Evolutionary conservation across 1,140 invertebrate species (phyloP), one percentile per base, ranked within the genome.

Genomic region (Magallana ariakensis): DNA sequence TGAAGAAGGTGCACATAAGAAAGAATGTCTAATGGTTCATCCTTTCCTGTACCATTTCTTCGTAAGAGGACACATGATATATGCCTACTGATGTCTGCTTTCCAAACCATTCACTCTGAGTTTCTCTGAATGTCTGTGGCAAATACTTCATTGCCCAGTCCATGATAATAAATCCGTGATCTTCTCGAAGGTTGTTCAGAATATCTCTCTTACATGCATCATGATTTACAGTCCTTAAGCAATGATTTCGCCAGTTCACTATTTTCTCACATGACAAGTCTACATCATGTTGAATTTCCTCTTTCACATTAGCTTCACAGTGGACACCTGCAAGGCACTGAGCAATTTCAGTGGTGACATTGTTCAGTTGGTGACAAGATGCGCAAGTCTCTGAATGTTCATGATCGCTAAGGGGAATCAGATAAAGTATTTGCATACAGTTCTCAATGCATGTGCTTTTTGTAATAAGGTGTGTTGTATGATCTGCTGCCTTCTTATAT

Each of bases 211-310:
- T 55, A 26, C 33, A 46, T 10, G 46, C 10, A 33, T 87, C 86
- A 22, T 87, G 81, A 53, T 87, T 87, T 7, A 83, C 19, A 26
- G 81, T 75, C 75, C 86, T 62, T 13, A 87, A 6, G 22, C 82
- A 83, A n/a, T 87, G 86, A 15, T 33, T 13, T 56, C 53, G 46
- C 19, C 55, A 83, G 53, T 83, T 55, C 56, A 54, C 22, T 33
- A 83, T 54, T 83, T 55, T 83, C 33, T 57, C 55, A 54, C 55
- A 57, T 13, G 81, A 83, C 56, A 56, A 26, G 13, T 83, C 81
- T 26, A 83, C 53, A 33, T 33, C 33, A 19, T 83, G 81, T 13
- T 19, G 81, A 57, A 83, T 54, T 15, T 13, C 19, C 19, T 83
- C 81, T 57, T 56, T 54, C n/a, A 54, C 81, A 54, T 55, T 57